phyloP scores from a whole-genome alignment of 2,888 invertebrate genomes.

The Cephus rjabovi region DNA sequence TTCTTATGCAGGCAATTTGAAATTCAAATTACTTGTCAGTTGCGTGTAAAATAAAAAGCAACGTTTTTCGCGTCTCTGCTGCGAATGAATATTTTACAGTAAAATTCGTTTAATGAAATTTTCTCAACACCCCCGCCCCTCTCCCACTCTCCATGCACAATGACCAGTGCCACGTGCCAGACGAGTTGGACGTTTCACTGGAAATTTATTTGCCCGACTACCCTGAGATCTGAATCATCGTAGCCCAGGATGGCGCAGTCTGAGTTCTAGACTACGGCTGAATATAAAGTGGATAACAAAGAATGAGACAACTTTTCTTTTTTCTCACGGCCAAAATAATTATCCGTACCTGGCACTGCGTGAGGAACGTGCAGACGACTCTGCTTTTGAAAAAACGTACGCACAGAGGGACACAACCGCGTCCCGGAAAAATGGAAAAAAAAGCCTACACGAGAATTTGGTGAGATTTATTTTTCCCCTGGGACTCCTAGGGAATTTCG shows the following conservation, averaged over 20 bases:
- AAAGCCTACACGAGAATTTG: neutral
- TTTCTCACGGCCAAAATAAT: neutral
- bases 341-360: neutral
- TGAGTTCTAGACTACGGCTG: too few relatives aligned
- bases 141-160: neutral
- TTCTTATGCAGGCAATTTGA: constrained; percentile 1
- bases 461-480: neutral
- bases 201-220: neutral
- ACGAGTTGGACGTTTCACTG: neutral
- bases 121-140: neutral
- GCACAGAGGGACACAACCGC: neutral
- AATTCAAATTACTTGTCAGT: neutral
- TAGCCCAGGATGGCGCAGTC: too few relatives aligned
- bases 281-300: neutral
- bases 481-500: neutral
- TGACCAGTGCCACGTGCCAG: neutral
- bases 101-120: constrained; percentile 3
- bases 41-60: neutral
- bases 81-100: neutral
- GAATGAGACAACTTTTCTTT: neutral
- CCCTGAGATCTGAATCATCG: neutral
- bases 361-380: neutral
- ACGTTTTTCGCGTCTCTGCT: neutral
- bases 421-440: neutral
- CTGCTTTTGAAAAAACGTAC: neutral